phyloP scores from a whole-genome alignment of 2,797 vertebrate species.

The Psittacula echo region DNA sequence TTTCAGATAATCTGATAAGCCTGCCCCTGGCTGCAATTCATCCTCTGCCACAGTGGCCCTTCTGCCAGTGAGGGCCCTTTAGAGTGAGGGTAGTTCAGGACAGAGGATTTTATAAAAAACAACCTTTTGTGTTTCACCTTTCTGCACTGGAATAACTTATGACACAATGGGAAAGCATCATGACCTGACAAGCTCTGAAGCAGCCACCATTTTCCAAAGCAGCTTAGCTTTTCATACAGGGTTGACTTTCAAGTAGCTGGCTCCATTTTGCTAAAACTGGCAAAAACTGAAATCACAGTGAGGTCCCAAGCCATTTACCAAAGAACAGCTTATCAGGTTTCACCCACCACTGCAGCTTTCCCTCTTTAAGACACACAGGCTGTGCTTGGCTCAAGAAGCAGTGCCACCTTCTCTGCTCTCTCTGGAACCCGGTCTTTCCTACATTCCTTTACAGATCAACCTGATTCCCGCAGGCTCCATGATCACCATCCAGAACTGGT shows the following conservation, averaged over 20 bases:
- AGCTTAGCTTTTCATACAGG: neutral
- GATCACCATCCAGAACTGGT: fast-evolving
- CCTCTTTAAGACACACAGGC: neutral
- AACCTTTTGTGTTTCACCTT: neutral
- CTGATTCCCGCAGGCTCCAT: neutral
- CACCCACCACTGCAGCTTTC: neutral
- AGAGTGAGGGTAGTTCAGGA: neutral
- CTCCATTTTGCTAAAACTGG: neutral
- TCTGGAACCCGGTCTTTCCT: neutral
- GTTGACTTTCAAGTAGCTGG: neutral
- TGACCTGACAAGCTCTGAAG: neutral
- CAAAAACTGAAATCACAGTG: neutral
- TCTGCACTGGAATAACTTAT: neutral
- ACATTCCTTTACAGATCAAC: neutral
- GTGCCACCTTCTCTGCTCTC: neutral
- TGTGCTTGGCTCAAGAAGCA: neutral
- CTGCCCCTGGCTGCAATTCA: neutral
- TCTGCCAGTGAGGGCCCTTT: neutral
- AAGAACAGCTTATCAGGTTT: neutral
- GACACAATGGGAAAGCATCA: neutral
- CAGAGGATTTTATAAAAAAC: neutral
- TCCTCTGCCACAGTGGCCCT: neutral
- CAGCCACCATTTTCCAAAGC: neutral
- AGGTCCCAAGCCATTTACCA: neutral
- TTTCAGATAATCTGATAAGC: neutral